Conservation (phyloP, 2,888 invertebrate species). For the Apoderus coryli region DNA sequence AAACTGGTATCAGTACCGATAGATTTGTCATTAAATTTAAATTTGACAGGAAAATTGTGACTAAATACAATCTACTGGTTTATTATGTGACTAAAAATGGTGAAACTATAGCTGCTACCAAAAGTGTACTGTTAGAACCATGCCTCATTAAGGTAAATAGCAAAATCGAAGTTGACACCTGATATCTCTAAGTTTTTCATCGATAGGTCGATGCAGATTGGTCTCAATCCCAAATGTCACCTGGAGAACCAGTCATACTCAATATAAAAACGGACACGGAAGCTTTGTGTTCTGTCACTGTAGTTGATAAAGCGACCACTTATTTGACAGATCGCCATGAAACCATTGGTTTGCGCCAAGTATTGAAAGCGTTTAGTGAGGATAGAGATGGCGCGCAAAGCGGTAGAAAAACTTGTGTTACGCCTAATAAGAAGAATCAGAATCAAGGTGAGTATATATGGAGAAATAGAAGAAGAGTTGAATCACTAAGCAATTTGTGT, state of each 20-base stretch:
- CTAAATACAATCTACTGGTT: slow-evolving; percentile 36
- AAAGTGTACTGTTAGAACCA: slow-evolving; percentile 36
- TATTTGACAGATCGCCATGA: slow-evolving; percentile 26
- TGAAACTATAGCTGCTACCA: slow-evolving; percentile 40
- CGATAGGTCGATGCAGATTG: slow-evolving; percentile 32
- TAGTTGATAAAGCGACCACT: slow-evolving; percentile 41
- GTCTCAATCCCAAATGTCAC: slow-evolving; percentile 33
- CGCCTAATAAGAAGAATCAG: slow-evolving; percentile 17
- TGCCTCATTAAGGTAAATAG: slow-evolving; percentile 36
- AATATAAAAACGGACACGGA: slow-evolving; percentile 36
- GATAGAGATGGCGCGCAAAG: slow-evolving; percentile 20
- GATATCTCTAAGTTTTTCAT: slow-evolving; percentile 25
- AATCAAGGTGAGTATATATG: too few relatives aligned
- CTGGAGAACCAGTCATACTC: slow-evolving; percentile 36
- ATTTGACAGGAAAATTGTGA: slow-evolving; percentile 34
- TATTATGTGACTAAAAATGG: slow-evolving; percentile 39
- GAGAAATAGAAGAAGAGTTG: too few relatives aligned
- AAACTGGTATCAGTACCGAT: slow-evolving; percentile 20
- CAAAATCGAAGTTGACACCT: too few relatives aligned
- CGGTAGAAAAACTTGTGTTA: slow-evolving; percentile 20
- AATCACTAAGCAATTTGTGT: too few relatives aligned
- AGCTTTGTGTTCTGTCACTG: slow-evolving; percentile 43
- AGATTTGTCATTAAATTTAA: slow-evolving; percentile 35
- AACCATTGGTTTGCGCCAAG: slow-evolving; percentile 17
- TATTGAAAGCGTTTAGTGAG: slow-evolving; percentile 22